Conservation (phyloP, 2,113 vertebrate genomes). For the Myiozetetes cayanensis region DNA sequence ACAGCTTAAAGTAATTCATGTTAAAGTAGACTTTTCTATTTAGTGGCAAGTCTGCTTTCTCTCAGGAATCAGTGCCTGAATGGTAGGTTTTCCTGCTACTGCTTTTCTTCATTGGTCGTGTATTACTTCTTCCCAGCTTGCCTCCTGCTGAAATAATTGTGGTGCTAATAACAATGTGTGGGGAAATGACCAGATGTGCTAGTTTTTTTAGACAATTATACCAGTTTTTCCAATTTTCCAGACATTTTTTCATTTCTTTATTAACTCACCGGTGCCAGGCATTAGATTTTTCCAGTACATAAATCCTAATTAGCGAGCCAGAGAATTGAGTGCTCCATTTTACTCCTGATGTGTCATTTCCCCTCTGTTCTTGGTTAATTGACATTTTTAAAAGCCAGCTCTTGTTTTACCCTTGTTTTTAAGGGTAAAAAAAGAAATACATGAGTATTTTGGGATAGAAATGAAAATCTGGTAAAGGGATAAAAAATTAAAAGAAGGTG, state of each 20-base stretch:
- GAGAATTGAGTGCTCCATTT: slow-evolving; percentile 40
- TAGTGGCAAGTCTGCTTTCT: slow-evolving; percentile 12
- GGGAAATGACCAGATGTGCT: slow-evolving; percentile 50
- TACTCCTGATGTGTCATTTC: slow-evolving; percentile 48
- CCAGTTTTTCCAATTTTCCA: slow-evolving; percentile 56
- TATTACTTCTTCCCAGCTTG: slow-evolving; percentile 41
- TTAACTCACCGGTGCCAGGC: slow-evolving; percentile 50
- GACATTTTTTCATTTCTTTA: slow-evolving; percentile 49
- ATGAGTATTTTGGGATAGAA: neutral
- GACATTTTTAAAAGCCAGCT: slow-evolving; percentile 4
- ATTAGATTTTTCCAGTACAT: slow-evolving; percentile 59
- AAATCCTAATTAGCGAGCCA: slow-evolving; percentile 58
- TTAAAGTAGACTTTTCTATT: slow-evolving; percentile 7
- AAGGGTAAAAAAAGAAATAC: neutral
- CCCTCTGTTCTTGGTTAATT: slow-evolving; percentile 44
- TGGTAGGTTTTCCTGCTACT: slow-evolving; percentile 35
- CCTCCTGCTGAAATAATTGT: slow-evolving; percentile 65
- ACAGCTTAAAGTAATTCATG: neutral
- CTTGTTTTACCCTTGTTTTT: neutral
- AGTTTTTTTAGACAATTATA: slow-evolving; percentile 58
- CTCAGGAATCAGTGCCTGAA: neutral
- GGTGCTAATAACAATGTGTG: slow-evolving; percentile 55
- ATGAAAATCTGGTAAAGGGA: neutral
- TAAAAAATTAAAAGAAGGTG: neutral
- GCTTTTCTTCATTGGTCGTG: slow-evolving; percentile 27